Evolutionary conservation across 2,797 vertebrate species (phyloP), one percentile per base, ranked within the genome.

Genomic region (Epinephelus awoara): DNA sequence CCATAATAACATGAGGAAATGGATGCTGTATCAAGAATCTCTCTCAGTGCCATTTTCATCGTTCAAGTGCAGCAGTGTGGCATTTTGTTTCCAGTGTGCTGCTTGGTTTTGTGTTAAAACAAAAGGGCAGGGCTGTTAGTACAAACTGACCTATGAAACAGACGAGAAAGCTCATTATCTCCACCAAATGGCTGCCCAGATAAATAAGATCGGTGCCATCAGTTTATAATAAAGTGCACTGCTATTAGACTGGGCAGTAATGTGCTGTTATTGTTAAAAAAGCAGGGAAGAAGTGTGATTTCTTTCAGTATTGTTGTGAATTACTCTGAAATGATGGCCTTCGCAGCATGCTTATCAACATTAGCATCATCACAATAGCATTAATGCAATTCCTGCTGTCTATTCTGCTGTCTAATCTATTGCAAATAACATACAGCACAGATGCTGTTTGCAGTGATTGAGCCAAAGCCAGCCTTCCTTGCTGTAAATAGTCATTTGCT

Each of bases 1-100:
- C 64, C 50, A 75, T 75, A 85, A 88, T 77, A 80, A 67, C 77
- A 72, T 0, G 61, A 77, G 82, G 78, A 85, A 91, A 85, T 81
- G 66, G 71, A 80, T 73, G 69, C 70, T 85, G 61, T 63, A 76
- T 87, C 57, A 83, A 88, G 69, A 70, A 56, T 81, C 69, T 80
- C 61, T 66, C 77, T 68, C 58, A 50, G 29, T 85, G 67, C 74
- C 12, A 75, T 92, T 89, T 91, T 29, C 67, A 52, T 58, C 57
- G 52, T 38, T 86, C 49, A 49, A 15, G 69, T 46, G 62, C 49
- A 65, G 77, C 44, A 65, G 23, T 13, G 64, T 80, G 76, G 55
- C 84, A 75, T 89, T 34, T 86, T 88, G 56, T 78, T 80, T 79
- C 58, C 44, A 78, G 50, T 70, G 44, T 21, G 77, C 68, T 75